Conservation (phyloP, 1,140 invertebrate genomes). For the Ditylenchus dipsaci region DNA sequence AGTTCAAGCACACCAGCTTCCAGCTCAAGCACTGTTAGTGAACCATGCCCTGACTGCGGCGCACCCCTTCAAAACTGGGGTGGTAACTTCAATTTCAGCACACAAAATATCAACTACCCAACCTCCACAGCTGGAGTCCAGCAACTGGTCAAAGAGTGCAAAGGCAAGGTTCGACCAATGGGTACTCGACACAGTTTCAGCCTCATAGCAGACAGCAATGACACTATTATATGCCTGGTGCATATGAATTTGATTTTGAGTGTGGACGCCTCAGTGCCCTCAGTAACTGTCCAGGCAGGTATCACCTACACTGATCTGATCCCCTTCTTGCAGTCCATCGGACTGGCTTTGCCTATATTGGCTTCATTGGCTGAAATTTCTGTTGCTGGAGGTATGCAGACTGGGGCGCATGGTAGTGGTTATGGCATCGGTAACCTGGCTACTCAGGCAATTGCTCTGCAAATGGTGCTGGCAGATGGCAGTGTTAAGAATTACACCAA, state of each 20-base stretch:
- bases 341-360: slow-evolving; percentile 7
- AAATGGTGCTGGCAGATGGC: slow-evolving; percentile 17
- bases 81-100: slow-evolving; percentile 8
- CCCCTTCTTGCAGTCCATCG: slow-evolving; percentile 1
- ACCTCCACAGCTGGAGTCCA: not conserved
- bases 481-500: not conserved
- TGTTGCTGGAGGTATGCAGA: slow-evolving; percentile 10
- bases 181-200: slow-evolving; percentile 10
- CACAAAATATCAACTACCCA: slow-evolving; percentile 4
- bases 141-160: not conserved
- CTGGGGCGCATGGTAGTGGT: slow-evolving; percentile 14
- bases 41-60: too few species aligned
- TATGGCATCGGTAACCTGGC: not conserved
- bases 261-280: not conserved
- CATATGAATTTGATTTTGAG: not conserved
- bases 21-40: too few species aligned
- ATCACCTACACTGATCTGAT: slow-evolving; percentile 3
- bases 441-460: not conserved
- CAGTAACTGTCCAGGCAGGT: slow-evolving; percentile 2
- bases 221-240: not conserved
- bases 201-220: slow-evolving; percentile 3
- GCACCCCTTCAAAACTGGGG: slow-evolving; percentile 10
- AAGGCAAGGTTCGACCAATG: not conserved
- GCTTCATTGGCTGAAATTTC: slow-evolving; percentile 10
- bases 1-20: too few species aligned